phyloP scores from a whole-genome alignment of 2,113 vertebrate genomes.

The Perognathus longimembris region DNA sequence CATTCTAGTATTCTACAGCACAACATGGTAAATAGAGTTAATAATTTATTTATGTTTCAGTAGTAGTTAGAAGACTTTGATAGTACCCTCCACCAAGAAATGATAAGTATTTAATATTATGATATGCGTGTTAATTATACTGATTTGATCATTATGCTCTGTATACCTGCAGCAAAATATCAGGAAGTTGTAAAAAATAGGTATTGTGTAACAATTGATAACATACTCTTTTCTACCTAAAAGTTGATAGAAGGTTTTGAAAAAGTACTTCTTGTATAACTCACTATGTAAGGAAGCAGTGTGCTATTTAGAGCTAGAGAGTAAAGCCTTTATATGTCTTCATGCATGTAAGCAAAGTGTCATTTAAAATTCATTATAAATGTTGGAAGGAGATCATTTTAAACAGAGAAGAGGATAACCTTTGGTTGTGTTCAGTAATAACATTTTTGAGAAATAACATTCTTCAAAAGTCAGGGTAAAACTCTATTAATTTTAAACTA shows the following conservation, averaged over 20 bases:
- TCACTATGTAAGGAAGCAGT: not conserved
- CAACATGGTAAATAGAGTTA: not conserved
- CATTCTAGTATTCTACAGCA: not conserved
- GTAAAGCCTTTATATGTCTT: not conserved
- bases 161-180: not conserved
- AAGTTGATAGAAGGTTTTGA: not conserved
- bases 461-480: conserved; percentile 33
- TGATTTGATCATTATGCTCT: not conserved
- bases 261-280: not conserved
- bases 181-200: not conserved
- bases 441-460: not conserved
- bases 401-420: conserved; percentile 5
- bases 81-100: not conserved
- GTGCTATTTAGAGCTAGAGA: conserved; percentile 20
- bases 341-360: not conserved
- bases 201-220: not conserved
- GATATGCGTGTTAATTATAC: not conserved
- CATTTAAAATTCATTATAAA: not conserved
- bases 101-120: not conserved
- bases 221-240: not conserved
- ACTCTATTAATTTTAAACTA: conserved; percentile 39
- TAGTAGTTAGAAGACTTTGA: not conserved
- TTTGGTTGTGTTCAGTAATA: not conserved
- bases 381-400: conserved; percentile 10
- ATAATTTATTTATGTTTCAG: not conserved